Evolutionary conservation across 1,140 invertebrate species (phyloP), one percentile per base, ranked within the genome.

Genomic region (Hirudo medicinalis): DNA sequence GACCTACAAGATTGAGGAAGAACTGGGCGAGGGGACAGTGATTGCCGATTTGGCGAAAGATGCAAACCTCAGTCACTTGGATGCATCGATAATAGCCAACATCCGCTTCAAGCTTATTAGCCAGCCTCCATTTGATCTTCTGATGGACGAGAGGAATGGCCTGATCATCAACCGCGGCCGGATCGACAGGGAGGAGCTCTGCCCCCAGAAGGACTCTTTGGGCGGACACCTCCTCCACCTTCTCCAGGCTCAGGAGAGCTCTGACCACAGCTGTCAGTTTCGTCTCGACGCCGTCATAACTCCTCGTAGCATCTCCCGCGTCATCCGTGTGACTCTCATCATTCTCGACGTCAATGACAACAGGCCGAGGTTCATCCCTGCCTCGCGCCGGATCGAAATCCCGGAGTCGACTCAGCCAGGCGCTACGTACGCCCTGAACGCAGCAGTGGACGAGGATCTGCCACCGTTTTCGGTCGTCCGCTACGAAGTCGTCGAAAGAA

Each of bases 351-450:
- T 78, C 13, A 80, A 80, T 71, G 79, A 80, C 74, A 76, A 81
- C 71, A 69, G 70, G 40, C 79, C 80, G n/a, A 69, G 27, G 22
- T 81, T 80, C 74, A 74, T 71, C n/a, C 74, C 75, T 68, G 67
- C 55, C 11, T 71, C 87, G 60, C 90, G 94, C 85, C 86, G 89
- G 78, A 88, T 97, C 1, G 91, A 94, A 79, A 94, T 98, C 78
- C 91, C 94, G 0, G 94, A 98, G 79, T 71, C 72, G 27, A 94
- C 94, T 76, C 92, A 92, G 2, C 91, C 92, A 0, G 83, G 90
- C 29, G 36, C 40, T 2, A 36, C 53, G 22, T 73, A 54, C 54
- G 29, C n/a, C 17, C 29, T 73, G 19, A 82, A 98, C 17, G 25
- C 49, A 15, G 94, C 94, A 0, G 87, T 87, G 75, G 95, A 99